These are phyloP conservation scores for Trichacis sp. DNA, from an alignment of 2,888 invertebrate species.

Conservation along the genomic window DNA sequence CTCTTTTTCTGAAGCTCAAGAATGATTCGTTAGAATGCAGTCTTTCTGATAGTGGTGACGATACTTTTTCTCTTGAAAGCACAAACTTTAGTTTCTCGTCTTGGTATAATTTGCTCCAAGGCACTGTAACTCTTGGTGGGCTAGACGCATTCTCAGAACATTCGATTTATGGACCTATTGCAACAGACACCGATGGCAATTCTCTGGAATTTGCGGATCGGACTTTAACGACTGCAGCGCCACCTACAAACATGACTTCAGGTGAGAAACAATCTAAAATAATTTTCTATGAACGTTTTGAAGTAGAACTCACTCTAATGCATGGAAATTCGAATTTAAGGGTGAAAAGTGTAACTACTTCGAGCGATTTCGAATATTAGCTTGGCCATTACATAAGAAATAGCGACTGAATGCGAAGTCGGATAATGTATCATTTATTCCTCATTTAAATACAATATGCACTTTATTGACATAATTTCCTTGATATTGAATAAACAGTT, in stretches of 20 bases:
- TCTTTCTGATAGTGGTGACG: slow-evolving; percentile 56
- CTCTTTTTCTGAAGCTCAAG: slow-evolving; percentile 72
- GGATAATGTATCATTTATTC: no score
- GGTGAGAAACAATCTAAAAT: no score
- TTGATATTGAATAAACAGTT: no score
- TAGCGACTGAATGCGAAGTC: no score
- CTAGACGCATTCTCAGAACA: slow-evolving; percentile 51
- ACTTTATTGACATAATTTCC: no score
- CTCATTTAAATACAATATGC: no score
- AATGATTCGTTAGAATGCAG: slow-evolving; percentile 60
- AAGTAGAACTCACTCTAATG: no score
- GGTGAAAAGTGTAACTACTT: no score
- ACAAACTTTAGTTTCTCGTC: slow-evolving; percentile 58
- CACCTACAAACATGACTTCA: slow-evolving; percentile 57
- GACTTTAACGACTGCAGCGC: slow-evolving; percentile 57
- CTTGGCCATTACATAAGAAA: no score
- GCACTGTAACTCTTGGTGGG: slow-evolving; percentile 63
- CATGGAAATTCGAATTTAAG: no score
- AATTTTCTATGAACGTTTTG: no score
- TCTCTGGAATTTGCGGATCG: slow-evolving; percentile 61
- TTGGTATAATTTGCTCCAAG: slow-evolving; percentile 64
- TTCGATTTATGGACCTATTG: slow-evolving; percentile 55
- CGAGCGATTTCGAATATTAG: no score
- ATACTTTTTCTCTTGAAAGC: slow-evolving; percentile 50
- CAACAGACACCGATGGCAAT: slow-evolving; percentile 56